These are phyloP conservation scores for Drosophila chauvacae DNA, from an alignment of 1,140 invertebrate genomes.

Conservation along the genomic window DNA sequence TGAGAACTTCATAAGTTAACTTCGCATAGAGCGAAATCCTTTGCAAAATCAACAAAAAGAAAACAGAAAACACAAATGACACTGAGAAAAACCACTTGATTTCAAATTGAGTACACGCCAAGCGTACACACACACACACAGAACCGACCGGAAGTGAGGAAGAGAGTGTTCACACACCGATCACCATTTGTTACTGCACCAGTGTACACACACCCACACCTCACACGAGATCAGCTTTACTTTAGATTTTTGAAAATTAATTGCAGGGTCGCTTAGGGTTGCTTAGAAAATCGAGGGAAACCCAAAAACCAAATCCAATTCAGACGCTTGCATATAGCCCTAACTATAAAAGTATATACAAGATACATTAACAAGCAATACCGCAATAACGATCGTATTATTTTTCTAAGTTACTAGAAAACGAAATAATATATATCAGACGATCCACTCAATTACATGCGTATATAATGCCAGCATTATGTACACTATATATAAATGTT, in stretches of 20 bases:
- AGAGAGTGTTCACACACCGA: slow-evolving; percentile 19
- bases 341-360: slow-evolving; percentile 17
- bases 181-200: slow-evolving; percentile 37
- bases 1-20: slow-evolving; percentile 45
- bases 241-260: slow-evolving; percentile 46
- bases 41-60: slow-evolving; percentile 24
- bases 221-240: slow-evolving; percentile 46
- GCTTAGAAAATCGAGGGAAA: slow-evolving; percentile 27
- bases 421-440: slow-evolving; percentile 36
- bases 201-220: slow-evolving; percentile 16
- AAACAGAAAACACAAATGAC: slow-evolving; percentile 8
- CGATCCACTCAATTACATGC: slow-evolving; percentile 29
- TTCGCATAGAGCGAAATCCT: slow-evolving; percentile 26
- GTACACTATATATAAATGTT: slow-evolving; percentile 34
- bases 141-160: background rate
- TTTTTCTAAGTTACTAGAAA: slow-evolving; percentile 52
- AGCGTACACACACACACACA: slow-evolving; percentile 36
- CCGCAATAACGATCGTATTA: slow-evolving; percentile 36
- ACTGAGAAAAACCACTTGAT: slow-evolving; percentile 38
- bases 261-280: slow-evolving; percentile 47
- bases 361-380: slow-evolving; percentile 39
- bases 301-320: slow-evolving; percentile 23
- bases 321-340: slow-evolving; percentile 44
- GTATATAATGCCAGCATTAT: slow-evolving; percentile 28
- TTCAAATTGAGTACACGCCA: slow-evolving; percentile 51